Evolutionary conservation across 2,888 invertebrate species (phyloP).

Genomic region (Brachypterus glaber): DNA sequence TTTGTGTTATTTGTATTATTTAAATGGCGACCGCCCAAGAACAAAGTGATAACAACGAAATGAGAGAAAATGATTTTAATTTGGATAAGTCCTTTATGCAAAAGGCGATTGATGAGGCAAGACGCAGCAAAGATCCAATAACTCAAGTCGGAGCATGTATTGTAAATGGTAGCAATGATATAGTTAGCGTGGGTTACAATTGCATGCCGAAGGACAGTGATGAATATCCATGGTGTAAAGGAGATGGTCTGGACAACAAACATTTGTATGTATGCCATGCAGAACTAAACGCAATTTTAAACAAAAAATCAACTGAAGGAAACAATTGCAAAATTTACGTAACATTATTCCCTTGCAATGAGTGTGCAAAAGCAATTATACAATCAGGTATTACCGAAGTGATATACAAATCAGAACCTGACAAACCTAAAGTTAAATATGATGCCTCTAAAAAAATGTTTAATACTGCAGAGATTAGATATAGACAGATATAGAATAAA

Average conservation of each 20-base stretch:
- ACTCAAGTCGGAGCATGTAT: slow-evolving; percentile 1
- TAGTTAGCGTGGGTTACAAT: background rate
- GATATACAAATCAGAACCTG: no score
- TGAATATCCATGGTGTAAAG: background rate
- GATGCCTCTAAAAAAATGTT: no score
- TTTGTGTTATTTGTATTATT: no score
- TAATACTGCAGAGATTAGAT: no score
- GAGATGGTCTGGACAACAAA: background rate
- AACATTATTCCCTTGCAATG: slow-evolving; percentile 89
- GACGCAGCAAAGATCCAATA: background rate
- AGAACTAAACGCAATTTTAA: background rate
- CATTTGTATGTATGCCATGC: background rate
- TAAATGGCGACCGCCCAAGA: no score
- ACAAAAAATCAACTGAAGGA: slow-evolving; percentile 41
- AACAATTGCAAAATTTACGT: slow-evolving; percentile 76
- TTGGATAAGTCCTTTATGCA: background rate
- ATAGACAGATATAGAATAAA: no score
- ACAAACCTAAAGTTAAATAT: no score
- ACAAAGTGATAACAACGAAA: no score
- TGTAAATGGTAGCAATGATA: background rate
- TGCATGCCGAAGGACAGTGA: background rate
- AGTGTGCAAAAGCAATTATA: slow-evolving; percentile 92
- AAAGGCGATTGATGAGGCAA: background rate
- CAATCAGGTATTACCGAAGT: slow-evolving; percentile 78
- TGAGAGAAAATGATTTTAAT: no score